Percentiles rank a stretch among this genome's conserved stretches.
Conservation (phyloP, 2,113 vertebrate species). For the Muscicapa adusta region DNA sequence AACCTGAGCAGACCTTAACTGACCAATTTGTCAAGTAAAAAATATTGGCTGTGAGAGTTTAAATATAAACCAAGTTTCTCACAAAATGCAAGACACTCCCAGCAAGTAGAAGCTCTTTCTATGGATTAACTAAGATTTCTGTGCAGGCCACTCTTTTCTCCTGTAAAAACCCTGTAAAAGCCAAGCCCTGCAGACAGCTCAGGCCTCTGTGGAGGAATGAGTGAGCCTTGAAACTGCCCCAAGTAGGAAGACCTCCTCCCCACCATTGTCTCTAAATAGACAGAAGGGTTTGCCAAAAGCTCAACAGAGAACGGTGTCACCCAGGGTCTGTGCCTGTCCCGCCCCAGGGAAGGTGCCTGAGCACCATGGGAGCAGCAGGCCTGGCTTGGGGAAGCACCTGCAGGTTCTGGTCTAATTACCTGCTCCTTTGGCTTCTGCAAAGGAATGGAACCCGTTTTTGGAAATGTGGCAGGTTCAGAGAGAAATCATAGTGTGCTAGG, state of each 20-base stretch:
- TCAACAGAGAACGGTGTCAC: background rate
- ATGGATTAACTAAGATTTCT: background rate
- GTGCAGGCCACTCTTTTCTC: background rate
- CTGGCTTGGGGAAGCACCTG: background rate
- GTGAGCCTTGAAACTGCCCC: background rate
- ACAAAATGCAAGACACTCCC: background rate
- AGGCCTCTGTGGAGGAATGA: background rate
- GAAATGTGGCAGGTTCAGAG: background rate
- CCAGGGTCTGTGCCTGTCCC: rapidly evolving
- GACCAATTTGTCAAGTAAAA: background rate
- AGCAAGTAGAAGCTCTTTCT: background rate
- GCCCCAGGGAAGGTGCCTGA: background rate
- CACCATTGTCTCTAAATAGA: background rate
- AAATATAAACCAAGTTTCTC: background rate
- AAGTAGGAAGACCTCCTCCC: background rate
- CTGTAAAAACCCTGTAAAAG: background rate
- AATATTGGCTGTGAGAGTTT: background rate
- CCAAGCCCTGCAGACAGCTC: background rate
- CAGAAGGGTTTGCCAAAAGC: background rate
- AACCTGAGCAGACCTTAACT: background rate
- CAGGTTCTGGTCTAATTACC: background rate
- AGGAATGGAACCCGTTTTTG: background rate
- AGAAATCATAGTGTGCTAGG: background rate
- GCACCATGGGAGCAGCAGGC: background rate
- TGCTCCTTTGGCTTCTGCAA: background rate